Conservation (phyloP, 2,888 invertebrate genomes). For the Incurvaria masculella region DNA sequence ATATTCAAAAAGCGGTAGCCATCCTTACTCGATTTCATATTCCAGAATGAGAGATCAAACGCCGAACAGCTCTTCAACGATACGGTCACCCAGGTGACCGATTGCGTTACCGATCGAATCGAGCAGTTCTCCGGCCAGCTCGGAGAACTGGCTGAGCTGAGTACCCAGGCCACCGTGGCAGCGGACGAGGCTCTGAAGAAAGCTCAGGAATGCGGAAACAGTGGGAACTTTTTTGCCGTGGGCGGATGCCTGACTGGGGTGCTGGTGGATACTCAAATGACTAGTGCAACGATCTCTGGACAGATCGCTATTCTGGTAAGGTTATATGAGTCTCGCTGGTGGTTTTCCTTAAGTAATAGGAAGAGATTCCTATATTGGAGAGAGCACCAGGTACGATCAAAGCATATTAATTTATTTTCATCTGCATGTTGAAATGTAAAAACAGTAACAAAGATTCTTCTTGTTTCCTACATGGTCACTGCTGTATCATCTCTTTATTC, state of each 20-base stretch:
- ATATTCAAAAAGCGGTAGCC: too few species aligned
- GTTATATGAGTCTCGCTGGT: background rate
- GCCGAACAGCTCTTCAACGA: background rate
- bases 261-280: conserved; percentile 31
- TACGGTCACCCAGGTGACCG: conserved; percentile 9
- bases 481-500: too few species aligned
- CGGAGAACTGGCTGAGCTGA: conserved; percentile 20
- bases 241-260: conserved; percentile 33
- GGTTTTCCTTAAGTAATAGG: too few species aligned
- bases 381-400: too few species aligned
- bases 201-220: conserved; percentile 31
- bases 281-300: conserved; percentile 25
- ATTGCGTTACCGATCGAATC: conserved; percentile 31
- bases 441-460: too few species aligned
- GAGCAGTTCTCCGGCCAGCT: conserved; percentile 26
- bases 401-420: too few species aligned
- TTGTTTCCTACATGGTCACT: too few species aligned
- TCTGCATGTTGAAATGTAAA: too few species aligned
- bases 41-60: background rate
- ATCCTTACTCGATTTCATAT: too few species aligned
- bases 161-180: conserved; percentile 24
- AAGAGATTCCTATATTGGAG: too few species aligned
- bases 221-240: conserved; percentile 23
- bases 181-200: conserved; percentile 25
- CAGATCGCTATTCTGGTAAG: conserved; percentile 34